phyloP scores from a whole-genome alignment of 2,888 invertebrate genomes.

The Chrysotoxum bicinctum region DNA sequence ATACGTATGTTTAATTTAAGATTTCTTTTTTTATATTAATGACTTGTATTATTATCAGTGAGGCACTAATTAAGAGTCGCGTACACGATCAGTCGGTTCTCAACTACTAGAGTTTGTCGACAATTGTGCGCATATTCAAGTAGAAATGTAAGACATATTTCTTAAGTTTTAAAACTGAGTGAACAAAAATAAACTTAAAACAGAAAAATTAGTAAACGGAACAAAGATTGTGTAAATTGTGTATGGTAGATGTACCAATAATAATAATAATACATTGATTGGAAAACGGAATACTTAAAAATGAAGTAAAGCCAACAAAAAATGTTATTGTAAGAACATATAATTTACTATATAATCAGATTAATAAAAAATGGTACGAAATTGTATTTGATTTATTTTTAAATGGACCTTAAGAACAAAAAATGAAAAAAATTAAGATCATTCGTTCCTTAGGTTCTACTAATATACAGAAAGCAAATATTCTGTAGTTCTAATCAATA shows the following conservation, averaged over 20 bases:
- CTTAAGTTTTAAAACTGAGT: constrained; percentile 62
- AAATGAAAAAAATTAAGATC: too few relatives aligned
- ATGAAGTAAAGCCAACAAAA: constrained; percentile 26
- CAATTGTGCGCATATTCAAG: constrained; percentile 38
- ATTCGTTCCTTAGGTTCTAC: too few relatives aligned
- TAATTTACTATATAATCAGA: constrained; percentile 71
- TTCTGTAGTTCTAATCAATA: too few relatives aligned
- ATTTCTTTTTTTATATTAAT: constrained; percentile 44
- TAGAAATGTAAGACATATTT: constrained; percentile 55
- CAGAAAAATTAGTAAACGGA: constrained; percentile 8
- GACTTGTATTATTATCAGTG: constrained; percentile 52
- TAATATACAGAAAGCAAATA: too few relatives aligned
- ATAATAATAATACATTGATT: constrained; percentile 55
- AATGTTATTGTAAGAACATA: constrained; percentile 57
- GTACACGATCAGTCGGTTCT: constrained; percentile 38
- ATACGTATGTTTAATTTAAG: constrained; percentile 46
- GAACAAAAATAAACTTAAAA: constrained; percentile 47
- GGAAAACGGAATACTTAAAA: constrained; percentile 28
- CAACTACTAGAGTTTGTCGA: constrained; percentile 27
- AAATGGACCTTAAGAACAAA: too few relatives aligned
- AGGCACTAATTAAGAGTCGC: constrained; percentile 45
- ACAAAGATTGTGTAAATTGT: constrained; percentile 61
- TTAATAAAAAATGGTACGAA: constrained; percentile 58
- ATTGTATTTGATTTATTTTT: not conserved
- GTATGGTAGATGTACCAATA: constrained; percentile 51